Base-by-base conservation (phyloP, 2,888 invertebrate species). In the Cremastinae sp. region DNA sequence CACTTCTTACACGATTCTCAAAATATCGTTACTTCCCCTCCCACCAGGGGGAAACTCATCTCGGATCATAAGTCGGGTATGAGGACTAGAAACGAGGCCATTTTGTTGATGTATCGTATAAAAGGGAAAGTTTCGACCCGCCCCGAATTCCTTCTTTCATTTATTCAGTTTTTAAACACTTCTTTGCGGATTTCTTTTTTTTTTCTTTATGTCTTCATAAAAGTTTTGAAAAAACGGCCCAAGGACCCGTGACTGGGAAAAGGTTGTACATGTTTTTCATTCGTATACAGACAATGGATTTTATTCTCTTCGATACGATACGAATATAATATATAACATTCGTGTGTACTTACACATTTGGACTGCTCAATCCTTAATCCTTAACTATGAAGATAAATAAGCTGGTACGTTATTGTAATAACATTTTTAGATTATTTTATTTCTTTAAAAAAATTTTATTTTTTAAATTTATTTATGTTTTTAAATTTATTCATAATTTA, bases 21-120 rank as follows among this genome's bases (percentile, higher is more conserved):
- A 68, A 59, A 66, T 61, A 73, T 59, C 58, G 45, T 66, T 66
- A 36, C 66, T 59, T 45, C 58, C 38, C 58, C n/a, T 45, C 54
- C 20, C 22, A 14, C 41, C 56, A 9, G 8, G 4, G 4, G 16
- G 51, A 64, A 68, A 47, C 28, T 68, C 36, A 56, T 49, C 43
- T 9, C 0, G 18, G 10, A 14, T 53, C 12, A 53, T 41, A 65
- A 53, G 18, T 41, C 20, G 22, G 56, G 16, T n/a, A 56, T 9
- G 56, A 38, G 36, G 16, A n/a, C 0, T 9, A 16, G 56, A 38
- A 16, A 38, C 18, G 56, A 16, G 43, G 22, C 7, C 20, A 49
- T 49, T 49, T 49, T 28, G 28, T 28, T 4, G 22, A 53, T 53
- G 20, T 49, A 49, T 22, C 12, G 28, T 59, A 22, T 59, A 59